Evolutionary conservation across 2,797 vertebrate species (phyloP), one percentile per base, ranked within the genome.

Genomic region (Taeniopygia guttata): DNA sequence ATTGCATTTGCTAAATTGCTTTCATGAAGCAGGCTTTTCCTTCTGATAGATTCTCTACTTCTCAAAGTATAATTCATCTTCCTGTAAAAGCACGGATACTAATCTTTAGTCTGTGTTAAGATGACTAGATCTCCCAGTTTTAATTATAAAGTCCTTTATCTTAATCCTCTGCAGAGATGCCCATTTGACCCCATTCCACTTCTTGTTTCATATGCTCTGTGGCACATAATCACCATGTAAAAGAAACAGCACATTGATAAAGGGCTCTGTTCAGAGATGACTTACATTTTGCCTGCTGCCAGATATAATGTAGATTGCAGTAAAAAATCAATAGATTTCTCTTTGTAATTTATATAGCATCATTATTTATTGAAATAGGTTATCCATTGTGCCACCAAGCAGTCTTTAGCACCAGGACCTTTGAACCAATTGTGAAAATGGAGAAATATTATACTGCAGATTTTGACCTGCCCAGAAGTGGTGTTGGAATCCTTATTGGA

Each of bases 61-160:
- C 80, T 82, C 48, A 18, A 66, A 73, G 63, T 78, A 43, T 55
- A 86, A 92, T 94, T 96, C 25, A 32, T 95, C 76, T 84, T 91
- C 63, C 43, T 78, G 58, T 81, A 76, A 73, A 88, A 84, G 58
- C 72, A 84, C 63, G 89, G 95, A 81, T 95, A 55, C 67, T 94
- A 76, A 94, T 93, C 87, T 90, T 85, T 76, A 91, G 69, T 48
- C 77, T 84, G 52, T 1, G 10, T 90, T 93, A 92, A 79, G 88
- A 90, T 82, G 51, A 81, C 56, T 94, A 69, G 87, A 88, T 92
- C 82, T 94, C 91, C 87, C 66, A 90, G 73, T 93, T 96, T 96
- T 95, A 91, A 91, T 83, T 93, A 73, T 52, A 34, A 84, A 58
- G 48, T 69, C 34, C 40, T 89, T 89, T 95, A 63, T 93, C 70